Conservation (phyloP, 37 sponge, comb jelly and placozoan genomes). For the Halichondria panicea region DNA sequence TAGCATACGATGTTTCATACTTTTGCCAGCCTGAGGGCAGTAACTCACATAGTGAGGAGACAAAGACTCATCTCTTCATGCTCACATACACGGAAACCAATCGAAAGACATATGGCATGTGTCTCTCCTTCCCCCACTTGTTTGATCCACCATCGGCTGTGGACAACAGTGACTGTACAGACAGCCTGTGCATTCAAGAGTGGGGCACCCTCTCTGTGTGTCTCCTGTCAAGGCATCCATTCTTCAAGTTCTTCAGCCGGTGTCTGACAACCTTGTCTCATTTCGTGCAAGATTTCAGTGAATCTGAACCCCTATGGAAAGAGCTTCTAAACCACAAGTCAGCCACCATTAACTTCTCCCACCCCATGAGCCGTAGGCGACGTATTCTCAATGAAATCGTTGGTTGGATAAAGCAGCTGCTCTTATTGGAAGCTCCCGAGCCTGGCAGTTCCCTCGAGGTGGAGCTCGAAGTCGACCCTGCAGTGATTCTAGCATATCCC, state of each 20-base stretch:
- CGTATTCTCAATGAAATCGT: conserved; percentile 24
- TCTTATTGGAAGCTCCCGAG: conserved; percentile 36
- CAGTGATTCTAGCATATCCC: conserved; percentile 51
- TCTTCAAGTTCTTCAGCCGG: conserved; percentile 62
- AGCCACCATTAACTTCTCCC: not conserved
- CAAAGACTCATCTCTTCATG: conserved; percentile 59
- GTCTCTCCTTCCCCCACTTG: conserved; percentile 59
- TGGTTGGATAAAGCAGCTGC: conserved; percentile 60
- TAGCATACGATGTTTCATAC: conserved; percentile 49
- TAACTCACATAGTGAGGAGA: conserved; percentile 7
- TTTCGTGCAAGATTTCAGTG: conserved; percentile 51
- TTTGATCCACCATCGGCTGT: conserved; percentile 1
- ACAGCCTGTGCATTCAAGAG: conserved; percentile 33
- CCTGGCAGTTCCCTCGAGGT: conserved; percentile 56
- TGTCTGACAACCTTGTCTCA: conserved; percentile 41
- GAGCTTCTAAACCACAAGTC: not conserved
- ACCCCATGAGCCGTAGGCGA: not conserved
- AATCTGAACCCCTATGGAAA: conserved; percentile 28
- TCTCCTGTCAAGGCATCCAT: conserved; percentile 48
- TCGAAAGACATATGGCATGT: conserved; percentile 53
- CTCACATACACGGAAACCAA: conserved; percentile 83
- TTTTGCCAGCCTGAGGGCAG: conserved; percentile 76
- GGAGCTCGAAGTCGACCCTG: conserved; percentile 72
- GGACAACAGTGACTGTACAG: not conserved
- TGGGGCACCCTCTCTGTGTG: conserved; percentile 64